phyloP scores from a whole-genome alignment of 2,797 vertebrate genomes.

The Nannoperca australis region DNA sequence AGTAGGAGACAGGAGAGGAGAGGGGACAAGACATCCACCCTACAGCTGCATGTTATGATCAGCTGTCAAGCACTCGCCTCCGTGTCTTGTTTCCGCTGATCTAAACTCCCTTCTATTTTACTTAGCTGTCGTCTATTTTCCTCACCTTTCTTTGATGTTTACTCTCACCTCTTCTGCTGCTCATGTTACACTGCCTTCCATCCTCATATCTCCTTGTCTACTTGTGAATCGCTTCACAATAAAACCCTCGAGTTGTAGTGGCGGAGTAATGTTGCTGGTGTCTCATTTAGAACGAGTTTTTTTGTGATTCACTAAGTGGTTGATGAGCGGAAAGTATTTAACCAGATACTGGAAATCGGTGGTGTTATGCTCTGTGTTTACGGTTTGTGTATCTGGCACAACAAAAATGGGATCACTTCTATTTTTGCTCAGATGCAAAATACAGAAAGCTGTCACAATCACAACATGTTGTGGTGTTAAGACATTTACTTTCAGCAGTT shows the following conservation, averaged over 20 bases:
- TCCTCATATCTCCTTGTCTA: conserved; percentile 49
- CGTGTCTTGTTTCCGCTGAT: conserved; percentile 39
- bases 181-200: conserved; percentile 21
- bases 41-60: conserved; percentile 62
- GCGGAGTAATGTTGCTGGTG: conserved; percentile 9
- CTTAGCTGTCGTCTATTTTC: conserved; percentile 42
- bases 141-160: conserved; percentile 70
- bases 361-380: conserved; percentile 30
- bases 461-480: conserved; percentile 61
- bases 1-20: conserved; percentile 22
- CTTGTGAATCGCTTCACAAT: conserved; percentile 25
- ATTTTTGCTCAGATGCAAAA: conserved; percentile 50
- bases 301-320: conserved; percentile 16
- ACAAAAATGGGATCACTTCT: conserved; percentile 52
- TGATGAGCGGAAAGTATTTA: conserved; percentile 36
- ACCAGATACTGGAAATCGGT: conserved; percentile 31
- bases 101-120: conserved; percentile 42
- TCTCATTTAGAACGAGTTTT: conserved; percentile 37
- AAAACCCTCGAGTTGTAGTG: conserved; percentile 30
- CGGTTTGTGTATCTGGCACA: conserved; percentile 34
- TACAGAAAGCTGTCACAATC: conserved; percentile 55
- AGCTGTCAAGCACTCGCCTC: conserved; percentile 60
- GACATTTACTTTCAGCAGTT: conserved; percentile 67
- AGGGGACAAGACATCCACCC: conserved; percentile 57
- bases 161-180: conserved; percentile 47